These are phyloP conservation scores for Anagyrus pseudococci DNA, from an alignment of 2,888 invertebrate species.

Conservation along the genomic window DNA sequence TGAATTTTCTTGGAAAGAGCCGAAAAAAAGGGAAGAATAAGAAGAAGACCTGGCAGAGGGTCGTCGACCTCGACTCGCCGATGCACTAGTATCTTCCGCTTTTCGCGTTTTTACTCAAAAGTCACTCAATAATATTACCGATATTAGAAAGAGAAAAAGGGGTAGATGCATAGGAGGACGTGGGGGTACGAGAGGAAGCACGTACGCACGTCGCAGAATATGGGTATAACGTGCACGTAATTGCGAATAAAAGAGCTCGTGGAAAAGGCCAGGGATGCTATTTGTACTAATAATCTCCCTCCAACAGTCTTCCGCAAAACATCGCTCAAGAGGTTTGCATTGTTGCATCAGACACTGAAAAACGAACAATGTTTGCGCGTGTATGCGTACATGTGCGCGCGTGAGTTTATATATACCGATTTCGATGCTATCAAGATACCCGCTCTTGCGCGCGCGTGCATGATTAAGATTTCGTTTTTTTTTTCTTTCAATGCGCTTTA, in stretches of 20 bases:
- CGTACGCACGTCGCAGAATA: not conserved
- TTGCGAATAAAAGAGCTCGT: not conserved
- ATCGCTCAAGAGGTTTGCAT: slow-evolving; percentile 29
- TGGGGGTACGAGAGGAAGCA: not conserved
- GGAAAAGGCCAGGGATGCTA: slow-evolving; percentile 26
- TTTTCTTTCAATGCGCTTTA: too few species aligned
- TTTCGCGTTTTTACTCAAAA: slow-evolving; percentile 10
- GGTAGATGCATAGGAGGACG: not conserved
- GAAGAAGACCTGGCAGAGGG: too few species aligned
- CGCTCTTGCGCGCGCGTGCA: not conserved
- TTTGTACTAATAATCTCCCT: not conserved
- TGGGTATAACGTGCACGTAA: not conserved
- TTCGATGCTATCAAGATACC: not conserved
- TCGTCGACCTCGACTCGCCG: not conserved
- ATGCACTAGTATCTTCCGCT: slow-evolving; percentile 9
- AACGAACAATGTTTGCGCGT: slow-evolving; percentile 12
- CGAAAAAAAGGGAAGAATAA: too few species aligned
- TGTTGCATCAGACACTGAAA: slow-evolving; percentile 34
- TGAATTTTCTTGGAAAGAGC: too few species aligned
- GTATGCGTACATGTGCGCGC: too few species aligned
- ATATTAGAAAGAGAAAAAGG: too few species aligned
- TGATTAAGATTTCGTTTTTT: too few species aligned
- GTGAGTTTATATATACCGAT: not conserved
- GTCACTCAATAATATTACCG: too few species aligned
- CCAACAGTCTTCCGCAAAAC: slow-evolving; percentile 1